These are phyloP conservation scores for Bibio marci DNA, from an alignment of 2,888 invertebrate genomes.

Conservation along the genomic window DNA sequence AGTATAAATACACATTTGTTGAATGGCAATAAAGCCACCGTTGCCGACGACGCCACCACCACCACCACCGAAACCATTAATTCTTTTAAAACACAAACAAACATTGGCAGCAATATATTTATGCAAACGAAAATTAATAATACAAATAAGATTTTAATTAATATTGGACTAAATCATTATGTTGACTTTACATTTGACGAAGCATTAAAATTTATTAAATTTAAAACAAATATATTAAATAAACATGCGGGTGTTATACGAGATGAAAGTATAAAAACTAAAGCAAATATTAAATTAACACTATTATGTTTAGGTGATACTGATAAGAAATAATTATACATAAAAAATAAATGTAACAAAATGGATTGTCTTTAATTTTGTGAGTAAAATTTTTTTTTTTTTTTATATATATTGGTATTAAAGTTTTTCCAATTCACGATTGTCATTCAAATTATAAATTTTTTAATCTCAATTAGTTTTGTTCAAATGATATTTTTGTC, in stretches of 20 bases:
- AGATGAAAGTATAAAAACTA: slow-evolving; percentile 49
- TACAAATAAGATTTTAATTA: slow-evolving; percentile 45
- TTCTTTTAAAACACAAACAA: slow-evolving; percentile 47
- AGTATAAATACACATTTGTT: slow-evolving; percentile 38
- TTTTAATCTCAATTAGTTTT: no score
- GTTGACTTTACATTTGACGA: slow-evolving; percentile 55
- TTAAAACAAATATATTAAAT: slow-evolving; percentile 46
- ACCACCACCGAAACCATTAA: no score
- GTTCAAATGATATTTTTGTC: no score
- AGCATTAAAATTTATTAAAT: slow-evolving; percentile 50
- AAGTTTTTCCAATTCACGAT: no score
- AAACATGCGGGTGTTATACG: slow-evolving; percentile 42
- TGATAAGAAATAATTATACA: no score
- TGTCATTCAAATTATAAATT: no score
- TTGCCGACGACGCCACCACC: no score
- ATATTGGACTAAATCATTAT: slow-evolving; percentile 59
- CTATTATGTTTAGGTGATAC: slow-evolving; percentile 49
- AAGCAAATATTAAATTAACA: slow-evolving; percentile 63
- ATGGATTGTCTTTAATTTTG: no score
- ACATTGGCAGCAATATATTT: slow-evolving; percentile 72
- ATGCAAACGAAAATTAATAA: slow-evolving; percentile 57
- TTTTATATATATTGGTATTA: no score
- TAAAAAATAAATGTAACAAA: slow-evolving; percentile 6
- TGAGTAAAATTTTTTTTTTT: no score
- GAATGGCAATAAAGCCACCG: slow-evolving; percentile 16